Evolutionary conservation across 2,888 invertebrate species (phyloP).

Genomic region (Oscheius sp.): DNA sequence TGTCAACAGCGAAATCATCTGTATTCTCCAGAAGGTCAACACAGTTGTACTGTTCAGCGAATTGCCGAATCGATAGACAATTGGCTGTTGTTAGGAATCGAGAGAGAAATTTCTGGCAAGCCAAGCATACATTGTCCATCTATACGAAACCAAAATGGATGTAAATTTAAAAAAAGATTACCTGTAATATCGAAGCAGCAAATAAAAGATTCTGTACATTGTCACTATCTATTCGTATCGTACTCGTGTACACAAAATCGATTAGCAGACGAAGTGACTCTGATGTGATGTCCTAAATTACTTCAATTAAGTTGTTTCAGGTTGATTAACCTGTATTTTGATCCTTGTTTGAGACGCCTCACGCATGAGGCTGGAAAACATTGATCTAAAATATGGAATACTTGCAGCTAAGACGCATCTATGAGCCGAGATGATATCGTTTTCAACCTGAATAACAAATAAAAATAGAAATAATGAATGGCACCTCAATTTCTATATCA

Average conservation of each 20-base stretch:
- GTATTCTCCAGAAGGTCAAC: constrained; percentile 47
- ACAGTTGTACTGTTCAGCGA: constrained; percentile 72
- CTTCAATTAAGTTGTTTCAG: constrained; percentile 24
- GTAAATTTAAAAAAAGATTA: constrained; percentile 43
- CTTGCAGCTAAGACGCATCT: constrained; percentile 72
- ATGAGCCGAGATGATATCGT: constrained; percentile 66
- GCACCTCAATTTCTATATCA: constrained; percentile 59
- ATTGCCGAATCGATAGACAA: constrained; percentile 71
- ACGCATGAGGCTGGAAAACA: constrained; percentile 72
- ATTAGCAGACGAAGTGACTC: constrained; percentile 65
- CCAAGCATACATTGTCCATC: constrained; percentile 72
- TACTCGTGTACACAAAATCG: constrained; percentile 73
- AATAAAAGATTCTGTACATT: constrained; percentile 73
- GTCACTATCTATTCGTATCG: constrained; percentile 70
- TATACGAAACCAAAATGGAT: constrained; percentile 40
- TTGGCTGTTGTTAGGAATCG: constrained; percentile 71
- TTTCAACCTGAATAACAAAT: constrained; percentile 43
- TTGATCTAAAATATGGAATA: constrained; percentile 73
- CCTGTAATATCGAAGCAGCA: constrained; percentile 73
- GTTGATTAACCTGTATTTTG: constrained; percentile 36
- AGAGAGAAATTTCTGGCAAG: constrained; percentile 73
- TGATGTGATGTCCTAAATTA: constrained; percentile 37
- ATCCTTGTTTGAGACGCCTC: constrained; percentile 35
- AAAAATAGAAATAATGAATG: not conserved
- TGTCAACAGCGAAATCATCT: constrained; percentile 56